Conservation (phyloP, 2,797 vertebrate genomes). For the Ctenosaura bakeri region DNA sequence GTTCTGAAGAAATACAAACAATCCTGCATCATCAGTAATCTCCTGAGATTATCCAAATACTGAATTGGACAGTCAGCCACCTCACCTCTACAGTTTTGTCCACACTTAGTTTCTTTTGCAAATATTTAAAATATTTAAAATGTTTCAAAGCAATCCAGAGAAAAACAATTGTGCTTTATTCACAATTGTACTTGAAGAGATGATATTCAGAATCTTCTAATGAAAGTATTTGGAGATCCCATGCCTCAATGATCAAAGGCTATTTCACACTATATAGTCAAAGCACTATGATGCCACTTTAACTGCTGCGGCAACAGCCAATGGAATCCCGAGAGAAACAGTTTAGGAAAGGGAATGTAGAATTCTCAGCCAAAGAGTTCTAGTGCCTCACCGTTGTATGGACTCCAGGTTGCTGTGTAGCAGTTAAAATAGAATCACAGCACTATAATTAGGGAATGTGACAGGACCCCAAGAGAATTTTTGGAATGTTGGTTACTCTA, state of each 20-base stretch:
- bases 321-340: no score
- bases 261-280: no score
- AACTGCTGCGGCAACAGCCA: no score
- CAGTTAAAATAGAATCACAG: no score
- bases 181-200: background rate
- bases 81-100: background rate
- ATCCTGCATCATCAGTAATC: background rate
- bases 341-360: no score
- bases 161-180: background rate
- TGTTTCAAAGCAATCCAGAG: no score
- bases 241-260: background rate
- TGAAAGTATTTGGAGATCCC: background rate
- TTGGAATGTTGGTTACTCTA: background rate
- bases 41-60: background rate
- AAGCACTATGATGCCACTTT: no score
- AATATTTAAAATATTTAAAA: background rate
- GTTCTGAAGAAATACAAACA: background rate
- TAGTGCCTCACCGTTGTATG: no score
- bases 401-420: no score
- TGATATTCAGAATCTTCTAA: background rate
- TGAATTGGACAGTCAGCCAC: background rate
- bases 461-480: background rate
- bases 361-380: no score
- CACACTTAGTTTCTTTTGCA: background rate
- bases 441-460: no score